These are phyloP conservation scores for Alaudala cheleensis DNA, from an alignment of 2,113 vertebrate species.

Conservation along the genomic window DNA sequence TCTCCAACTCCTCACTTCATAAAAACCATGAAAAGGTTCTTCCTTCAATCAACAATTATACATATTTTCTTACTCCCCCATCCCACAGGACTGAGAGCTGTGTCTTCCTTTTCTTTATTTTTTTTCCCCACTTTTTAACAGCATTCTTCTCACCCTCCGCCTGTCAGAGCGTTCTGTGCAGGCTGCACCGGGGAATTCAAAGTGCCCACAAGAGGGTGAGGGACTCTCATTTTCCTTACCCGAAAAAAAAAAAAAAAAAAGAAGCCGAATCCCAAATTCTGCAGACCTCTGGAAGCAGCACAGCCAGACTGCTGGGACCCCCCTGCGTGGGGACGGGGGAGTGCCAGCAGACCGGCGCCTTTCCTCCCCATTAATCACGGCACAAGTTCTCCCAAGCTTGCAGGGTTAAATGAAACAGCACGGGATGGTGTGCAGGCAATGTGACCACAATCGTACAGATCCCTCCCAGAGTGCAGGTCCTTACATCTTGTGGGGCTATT, in stretches of 20 bases:
- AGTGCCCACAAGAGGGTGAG: slow-evolving; percentile 20
- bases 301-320: neutral
- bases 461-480: neutral
- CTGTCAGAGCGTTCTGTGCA: neutral
- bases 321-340: neutral
- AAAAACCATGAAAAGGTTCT: slow-evolving; percentile 16
- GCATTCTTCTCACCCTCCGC: neutral
- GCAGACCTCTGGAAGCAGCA: neutral
- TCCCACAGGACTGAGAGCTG: neutral
- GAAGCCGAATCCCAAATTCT: neutral
- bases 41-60: slow-evolving; percentile 35
- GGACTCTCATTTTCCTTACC: neutral
- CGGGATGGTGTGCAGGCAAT: neutral
- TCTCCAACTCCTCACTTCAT: slow-evolving; percentile 14
- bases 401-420: neutral
- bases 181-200: neutral
- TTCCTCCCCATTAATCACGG: neutral
- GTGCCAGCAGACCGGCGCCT: neutral
- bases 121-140: neutral
- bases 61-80: slow-evolving; percentile 1
- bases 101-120: neutral
- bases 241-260: neutral
- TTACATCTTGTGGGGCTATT: neutral
- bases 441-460: neutral
- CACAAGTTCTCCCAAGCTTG: neutral